Evolutionary conservation across 2,888 invertebrate species (phyloP).

Genomic region (Venusia cambrica): DNA sequence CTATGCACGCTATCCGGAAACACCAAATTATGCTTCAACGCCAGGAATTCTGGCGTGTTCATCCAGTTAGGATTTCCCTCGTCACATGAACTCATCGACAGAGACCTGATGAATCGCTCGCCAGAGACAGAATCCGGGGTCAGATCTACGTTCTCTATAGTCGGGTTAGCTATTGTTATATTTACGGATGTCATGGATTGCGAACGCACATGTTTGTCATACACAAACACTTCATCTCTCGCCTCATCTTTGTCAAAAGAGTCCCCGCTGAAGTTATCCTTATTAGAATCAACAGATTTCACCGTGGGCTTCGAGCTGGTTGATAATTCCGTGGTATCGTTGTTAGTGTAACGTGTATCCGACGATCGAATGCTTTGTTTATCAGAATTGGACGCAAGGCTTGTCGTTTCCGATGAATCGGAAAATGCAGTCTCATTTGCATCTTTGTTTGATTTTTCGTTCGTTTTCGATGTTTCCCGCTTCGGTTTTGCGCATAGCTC

Average conservation of each 20-base stretch:
- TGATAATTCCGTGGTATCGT: slow-evolving; percentile 63
- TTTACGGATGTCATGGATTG: slow-evolving; percentile 84
- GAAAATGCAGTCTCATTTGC: slow-evolving; percentile 70
- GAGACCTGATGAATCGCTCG: slow-evolving; percentile 81
- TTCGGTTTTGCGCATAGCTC: slow-evolving; percentile 57
- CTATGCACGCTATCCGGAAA: slow-evolving; percentile 91
- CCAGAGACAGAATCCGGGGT: slow-evolving; percentile 83
- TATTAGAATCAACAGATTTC: slow-evolving; percentile 61
- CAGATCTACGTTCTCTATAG: slow-evolving; percentile 85
- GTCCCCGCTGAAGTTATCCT: slow-evolving; percentile 53
- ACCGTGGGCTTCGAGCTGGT: slow-evolving; percentile 66
- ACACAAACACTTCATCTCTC: slow-evolving; percentile 61
- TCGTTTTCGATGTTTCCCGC: slow-evolving; percentile 48
- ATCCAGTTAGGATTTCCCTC: slow-evolving; percentile 90
- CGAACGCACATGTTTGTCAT: slow-evolving; percentile 73
- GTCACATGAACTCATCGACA: slow-evolving; percentile 84
- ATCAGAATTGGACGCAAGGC: slow-evolving; percentile 75
- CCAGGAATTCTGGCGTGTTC: slow-evolving; percentile 89
- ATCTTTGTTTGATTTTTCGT: slow-evolving; percentile 50
- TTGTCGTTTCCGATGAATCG: slow-evolving; percentile 78
- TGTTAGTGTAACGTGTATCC: too few species aligned
- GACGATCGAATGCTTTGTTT: slow-evolving; percentile 75
- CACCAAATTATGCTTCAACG: slow-evolving; percentile 89
- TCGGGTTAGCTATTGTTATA: slow-evolving; percentile 86
- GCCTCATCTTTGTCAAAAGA: slow-evolving; percentile 63